Conservation (phyloP, 2,113 vertebrate species). For the Callospermophilus lateralis region DNA sequence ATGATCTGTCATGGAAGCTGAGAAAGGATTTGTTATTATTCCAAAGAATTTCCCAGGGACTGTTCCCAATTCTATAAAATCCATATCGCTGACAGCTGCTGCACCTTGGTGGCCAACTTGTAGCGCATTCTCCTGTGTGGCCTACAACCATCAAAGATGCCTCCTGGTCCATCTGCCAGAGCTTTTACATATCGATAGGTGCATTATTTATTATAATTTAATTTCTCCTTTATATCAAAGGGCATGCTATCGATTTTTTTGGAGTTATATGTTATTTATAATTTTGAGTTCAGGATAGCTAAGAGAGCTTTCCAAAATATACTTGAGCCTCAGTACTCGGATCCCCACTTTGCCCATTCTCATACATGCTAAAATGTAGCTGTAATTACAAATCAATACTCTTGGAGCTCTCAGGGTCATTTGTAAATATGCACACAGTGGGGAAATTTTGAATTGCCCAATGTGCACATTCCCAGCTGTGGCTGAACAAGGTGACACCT, state of each 20-base stretch:
- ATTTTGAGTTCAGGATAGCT: not conserved
- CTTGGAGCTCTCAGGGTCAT: not conserved
- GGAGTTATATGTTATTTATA: not conserved
- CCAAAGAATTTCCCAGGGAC: not conserved
- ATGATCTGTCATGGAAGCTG: not conserved
- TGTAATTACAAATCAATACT: not conserved
- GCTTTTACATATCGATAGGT: not conserved
- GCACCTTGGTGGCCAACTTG: not conserved
- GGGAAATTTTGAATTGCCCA: not conserved
- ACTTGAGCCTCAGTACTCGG: not conserved
- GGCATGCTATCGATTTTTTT: not conserved
- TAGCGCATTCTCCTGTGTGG: rapidly evolving
- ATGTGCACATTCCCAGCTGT: not conserved
- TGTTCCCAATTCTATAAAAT: not conserved
- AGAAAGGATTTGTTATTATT: not conserved
- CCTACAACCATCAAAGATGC: rapidly evolving
- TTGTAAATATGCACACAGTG: rapidly evolving
- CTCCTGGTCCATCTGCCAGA: not conserved
- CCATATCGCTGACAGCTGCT: not conserved
- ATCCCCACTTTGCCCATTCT: not conserved
- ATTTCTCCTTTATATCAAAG: constrained; percentile 30
- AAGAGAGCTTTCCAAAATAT: not conserved
- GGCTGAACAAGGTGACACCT: not conserved
- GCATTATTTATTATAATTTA: not conserved
- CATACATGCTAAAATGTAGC: not conserved